These are phyloP conservation scores for Cyclargus thomasi DNA, from an alignment of 1,140 invertebrate genomes.

Conservation along the genomic window DNA sequence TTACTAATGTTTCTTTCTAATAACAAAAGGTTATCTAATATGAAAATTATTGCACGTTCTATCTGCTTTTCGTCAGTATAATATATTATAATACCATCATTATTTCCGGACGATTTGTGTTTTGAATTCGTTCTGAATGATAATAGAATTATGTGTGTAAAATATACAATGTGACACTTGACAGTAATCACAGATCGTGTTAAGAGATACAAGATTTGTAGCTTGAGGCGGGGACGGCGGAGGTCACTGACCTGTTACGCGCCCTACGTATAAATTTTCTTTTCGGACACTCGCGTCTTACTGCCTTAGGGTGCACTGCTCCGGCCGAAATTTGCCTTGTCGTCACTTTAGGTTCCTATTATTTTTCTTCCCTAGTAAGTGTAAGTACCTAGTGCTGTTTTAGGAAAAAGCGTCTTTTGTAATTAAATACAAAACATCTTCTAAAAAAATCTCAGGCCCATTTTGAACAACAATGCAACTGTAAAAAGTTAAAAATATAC, in stretches of 20 bases:
- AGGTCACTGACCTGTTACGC: slow-evolving; percentile 52
- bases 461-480: too few relatives aligned
- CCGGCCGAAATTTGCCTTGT: slow-evolving; percentile 51
- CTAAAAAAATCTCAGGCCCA: too few relatives aligned
- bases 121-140: too few relatives aligned
- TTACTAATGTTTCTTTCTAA: too few relatives aligned
- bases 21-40: too few relatives aligned
- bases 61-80: too few relatives aligned
- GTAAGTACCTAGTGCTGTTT: too few relatives aligned
- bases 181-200: slow-evolving; percentile 51
- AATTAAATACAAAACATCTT: too few relatives aligned
- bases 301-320: slow-evolving; percentile 33
- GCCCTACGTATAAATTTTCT: slow-evolving; percentile 60
- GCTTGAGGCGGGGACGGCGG: slow-evolving; percentile 49
- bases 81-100: too few relatives aligned
- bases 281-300: slow-evolving; percentile 56
- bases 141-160: background rate
- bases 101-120: background rate
- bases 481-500: too few relatives aligned
- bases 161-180: slow-evolving; percentile 20
- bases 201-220: slow-evolving; percentile 57
- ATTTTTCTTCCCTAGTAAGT: slow-evolving; percentile 34
- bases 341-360: slow-evolving; percentile 54
- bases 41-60: too few relatives aligned
- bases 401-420: too few relatives aligned